A percentile compares a stretch with the other conserved stretches of the same genome.
phyloP scores from a whole-genome alignment of 1,140 invertebrate species.

The Diabrotica undecimpunctata region DNA sequence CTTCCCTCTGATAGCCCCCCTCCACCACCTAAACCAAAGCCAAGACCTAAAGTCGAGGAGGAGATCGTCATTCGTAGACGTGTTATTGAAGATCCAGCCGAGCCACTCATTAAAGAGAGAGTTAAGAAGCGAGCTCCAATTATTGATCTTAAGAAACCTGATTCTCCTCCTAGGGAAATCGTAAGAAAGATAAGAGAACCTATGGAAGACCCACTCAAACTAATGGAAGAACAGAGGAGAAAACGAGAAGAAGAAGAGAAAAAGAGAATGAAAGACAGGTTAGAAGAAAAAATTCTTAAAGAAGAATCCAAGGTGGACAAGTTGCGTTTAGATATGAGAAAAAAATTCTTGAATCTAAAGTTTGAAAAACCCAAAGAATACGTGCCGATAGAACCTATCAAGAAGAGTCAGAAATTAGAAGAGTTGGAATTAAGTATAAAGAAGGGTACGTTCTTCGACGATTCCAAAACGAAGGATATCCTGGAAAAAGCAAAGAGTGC shows the following conservation, averaged over 20 bases:
- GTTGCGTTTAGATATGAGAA: conserved; percentile 37
- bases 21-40: conserved; percentile 29
- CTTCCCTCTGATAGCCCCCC: conserved; percentile 29
- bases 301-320: conserved; percentile 41
- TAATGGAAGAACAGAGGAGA: conserved; percentile 35
- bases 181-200: conserved; percentile 26
- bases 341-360: conserved; percentile 38
- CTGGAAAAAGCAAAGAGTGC: conserved; percentile 39
- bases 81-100: conserved; percentile 31
- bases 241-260: conserved; percentile 39
- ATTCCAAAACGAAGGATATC: conserved; percentile 43
- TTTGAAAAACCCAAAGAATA: conserved; percentile 40
- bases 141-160: conserved; percentile 28
- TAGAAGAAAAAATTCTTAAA: conserved; percentile 37
- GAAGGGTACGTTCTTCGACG: conserved; percentile 44
- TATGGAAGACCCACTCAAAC: conserved; percentile 35
- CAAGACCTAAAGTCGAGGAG: conserved; percentile 32
- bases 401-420: conserved; percentile 42
- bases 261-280: conserved; percentile 38
- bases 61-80: conserved; percentile 37
- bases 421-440: conserved; percentile 42
- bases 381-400: conserved; percentile 39
- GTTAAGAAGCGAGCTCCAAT: conserved; percentile 31
- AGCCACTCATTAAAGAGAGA: conserved; percentile 32
- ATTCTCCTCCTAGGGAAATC: conserved; percentile 27